phyloP scores from a whole-genome alignment of 2,888 invertebrate genomes.

The Nowickia ferox region DNA sequence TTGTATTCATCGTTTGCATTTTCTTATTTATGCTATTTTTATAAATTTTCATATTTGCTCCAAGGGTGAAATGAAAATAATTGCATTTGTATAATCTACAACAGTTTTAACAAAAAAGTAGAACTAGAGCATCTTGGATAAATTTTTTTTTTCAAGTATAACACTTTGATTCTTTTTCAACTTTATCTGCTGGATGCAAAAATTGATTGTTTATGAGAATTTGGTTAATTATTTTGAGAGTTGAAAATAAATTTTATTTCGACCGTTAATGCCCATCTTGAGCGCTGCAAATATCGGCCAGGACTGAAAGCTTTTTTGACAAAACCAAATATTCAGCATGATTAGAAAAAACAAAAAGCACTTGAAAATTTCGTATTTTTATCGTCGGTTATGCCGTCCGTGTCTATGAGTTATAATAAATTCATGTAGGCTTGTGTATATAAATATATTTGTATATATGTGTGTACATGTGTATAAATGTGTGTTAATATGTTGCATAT shows the following conservation, averaged over 20 bases:
- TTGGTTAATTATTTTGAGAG: constrained; percentile 39
- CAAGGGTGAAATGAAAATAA: constrained; percentile 79
- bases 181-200: constrained; percentile 4
- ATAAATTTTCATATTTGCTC: constrained; percentile 74
- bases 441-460: background rate
- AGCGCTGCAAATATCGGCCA: constrained; percentile 82
- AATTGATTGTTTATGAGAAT: constrained; percentile 5
- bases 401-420: constrained; percentile 54
- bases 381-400: constrained; percentile 19
- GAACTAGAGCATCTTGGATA: background rate
- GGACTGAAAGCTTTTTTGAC: constrained; percentile 80
- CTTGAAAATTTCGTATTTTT: constrained; percentile 59
- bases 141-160: background rate
- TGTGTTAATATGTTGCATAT: background rate
- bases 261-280: constrained; percentile 75
- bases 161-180: background rate
- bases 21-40: constrained; percentile 77
- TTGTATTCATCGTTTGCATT: constrained; percentile 55
- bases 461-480: background rate
- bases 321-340: constrained; percentile 51
- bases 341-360: constrained; percentile 54
- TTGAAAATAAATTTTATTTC: constrained; percentile 52
- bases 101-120: constrained; percentile 3
- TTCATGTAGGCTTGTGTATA: constrained; percentile 1
- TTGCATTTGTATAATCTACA: constrained; percentile 61